A percentile compares a stretch with the other conserved stretches of the same genome.
These are phyloP conservation scores for Watersipora subatra DNA, from an alignment of 1,140 invertebrate species.

Conservation along the genomic window DNA sequence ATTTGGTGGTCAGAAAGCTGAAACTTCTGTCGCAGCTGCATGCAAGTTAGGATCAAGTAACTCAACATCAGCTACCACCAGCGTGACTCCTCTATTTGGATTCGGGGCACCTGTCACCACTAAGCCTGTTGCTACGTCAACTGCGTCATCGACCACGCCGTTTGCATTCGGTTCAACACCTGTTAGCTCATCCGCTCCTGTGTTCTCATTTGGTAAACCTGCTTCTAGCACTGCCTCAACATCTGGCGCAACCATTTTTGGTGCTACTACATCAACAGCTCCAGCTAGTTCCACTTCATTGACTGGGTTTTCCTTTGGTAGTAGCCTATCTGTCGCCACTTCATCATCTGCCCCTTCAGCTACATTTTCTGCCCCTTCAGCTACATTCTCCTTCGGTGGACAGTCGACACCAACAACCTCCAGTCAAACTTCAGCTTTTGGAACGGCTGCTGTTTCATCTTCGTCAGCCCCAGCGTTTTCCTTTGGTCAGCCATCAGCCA, in stretches of 20 bases:
- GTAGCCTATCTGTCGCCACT: background rate
- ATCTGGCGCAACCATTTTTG: background rate
- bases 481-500: background rate
- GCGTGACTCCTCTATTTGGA: background rate
- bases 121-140: background rate
- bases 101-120: background rate
- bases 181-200: background rate
- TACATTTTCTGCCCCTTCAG: background rate
- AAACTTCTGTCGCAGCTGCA: background rate
- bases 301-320: background rate
- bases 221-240: background rate
- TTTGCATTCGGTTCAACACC: background rate
- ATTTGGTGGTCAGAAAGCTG: background rate
- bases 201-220: background rate
- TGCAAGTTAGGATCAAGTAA: background rate
- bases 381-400: conserved; percentile 4
- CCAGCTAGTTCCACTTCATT: background rate
- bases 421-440: background rate
- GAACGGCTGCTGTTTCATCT: background rate
- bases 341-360: background rate
- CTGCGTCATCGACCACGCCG: background rate
- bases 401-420: background rate
- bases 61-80: background rate
- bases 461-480: background rate
- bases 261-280: background rate